Evolutionary conservation across 2,888 invertebrate genomes (phyloP).

Genomic region (Pedicia rivosa): DNA sequence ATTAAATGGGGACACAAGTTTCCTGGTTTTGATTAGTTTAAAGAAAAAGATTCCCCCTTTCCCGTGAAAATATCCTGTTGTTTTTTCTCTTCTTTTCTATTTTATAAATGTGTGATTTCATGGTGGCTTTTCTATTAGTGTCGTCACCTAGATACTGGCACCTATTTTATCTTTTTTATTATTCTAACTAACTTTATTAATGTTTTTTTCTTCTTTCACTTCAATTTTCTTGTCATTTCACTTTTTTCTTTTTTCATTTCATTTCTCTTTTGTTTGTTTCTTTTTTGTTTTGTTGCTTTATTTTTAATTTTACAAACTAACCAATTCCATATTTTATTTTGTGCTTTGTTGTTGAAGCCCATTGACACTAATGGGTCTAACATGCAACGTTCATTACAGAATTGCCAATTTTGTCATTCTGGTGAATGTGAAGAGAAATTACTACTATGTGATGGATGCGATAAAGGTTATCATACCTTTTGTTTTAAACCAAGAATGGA

Average conservation of each 20-base stretch:
- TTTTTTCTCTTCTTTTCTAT: too few species aligned
- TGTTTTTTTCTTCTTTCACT: too few species aligned
- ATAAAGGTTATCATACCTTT: constrained; percentile 96
- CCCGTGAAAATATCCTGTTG: too few species aligned
- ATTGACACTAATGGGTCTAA: constrained; percentile 9
- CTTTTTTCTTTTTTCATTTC: neutral
- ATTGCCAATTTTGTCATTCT: constrained; percentile 92
- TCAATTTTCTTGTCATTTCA: neutral
- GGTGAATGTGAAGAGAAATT: constrained; percentile 94
- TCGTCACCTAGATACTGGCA: too few species aligned
- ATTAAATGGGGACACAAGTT: neutral
- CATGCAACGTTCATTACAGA: constrained; percentile 40
- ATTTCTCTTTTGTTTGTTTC: neutral
- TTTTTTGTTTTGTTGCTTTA: constrained; percentile 3
- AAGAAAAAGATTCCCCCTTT: neutral
- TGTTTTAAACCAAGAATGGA: constrained; percentile 97
- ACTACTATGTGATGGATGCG: constrained; percentile 91
- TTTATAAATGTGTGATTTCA: too few species aligned
- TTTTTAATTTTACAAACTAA: constrained; percentile 1
- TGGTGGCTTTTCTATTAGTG: too few species aligned
- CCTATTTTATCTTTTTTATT: too few species aligned
- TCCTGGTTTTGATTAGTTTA: neutral
- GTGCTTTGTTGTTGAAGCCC: constrained; percentile 10
- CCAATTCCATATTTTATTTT: too few species aligned
- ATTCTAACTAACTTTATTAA: too few species aligned